Percentiles rank a stretch among this genome's conserved stretches.
Evolutionary conservation across 2,888 invertebrate species (phyloP).

Genomic region (Linyphia triangularis): DNA sequence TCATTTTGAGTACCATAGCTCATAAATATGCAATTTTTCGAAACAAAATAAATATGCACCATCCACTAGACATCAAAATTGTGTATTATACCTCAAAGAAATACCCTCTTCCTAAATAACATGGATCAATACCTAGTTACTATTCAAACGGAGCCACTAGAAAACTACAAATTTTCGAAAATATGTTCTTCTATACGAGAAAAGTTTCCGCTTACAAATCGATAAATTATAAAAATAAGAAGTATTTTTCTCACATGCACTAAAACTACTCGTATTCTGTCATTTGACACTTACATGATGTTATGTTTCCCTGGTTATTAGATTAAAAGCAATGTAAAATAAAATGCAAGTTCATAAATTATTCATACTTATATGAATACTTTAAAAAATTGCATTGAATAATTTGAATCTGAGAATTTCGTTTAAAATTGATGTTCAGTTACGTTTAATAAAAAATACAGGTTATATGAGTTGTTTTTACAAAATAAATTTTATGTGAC

Average conservation of each 20-base stretch:
- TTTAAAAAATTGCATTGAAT: no score
- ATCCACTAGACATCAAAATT: neutral
- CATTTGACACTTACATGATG: neutral
- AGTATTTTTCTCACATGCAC: neutral
- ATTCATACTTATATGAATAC: no score
- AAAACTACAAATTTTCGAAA: neutral
- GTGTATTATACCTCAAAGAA: neutral
- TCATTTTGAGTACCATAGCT: no score
- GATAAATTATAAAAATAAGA: constrained; percentile 11
- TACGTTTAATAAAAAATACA: no score
- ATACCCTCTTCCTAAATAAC: neutral
- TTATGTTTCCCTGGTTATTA: neutral
- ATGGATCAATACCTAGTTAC: neutral
- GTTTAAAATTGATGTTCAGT: no score
- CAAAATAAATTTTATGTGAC: no score
- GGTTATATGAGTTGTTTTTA: no score
- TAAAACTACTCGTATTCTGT: neutral
- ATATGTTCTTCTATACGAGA: neutral
- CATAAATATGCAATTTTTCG: no score
- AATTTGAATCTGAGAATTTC: no score
- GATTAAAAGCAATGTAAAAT: no score
- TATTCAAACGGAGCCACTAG: neutral
- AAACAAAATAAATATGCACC: no score
- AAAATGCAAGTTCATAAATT: no score
- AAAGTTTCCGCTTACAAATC: constrained; percentile 21